A percentile compares a stretch with the other conserved stretches of the same genome.
Conservation (phyloP, 2,113 vertebrate genomes). For the Xenus cinereus region DNA sequence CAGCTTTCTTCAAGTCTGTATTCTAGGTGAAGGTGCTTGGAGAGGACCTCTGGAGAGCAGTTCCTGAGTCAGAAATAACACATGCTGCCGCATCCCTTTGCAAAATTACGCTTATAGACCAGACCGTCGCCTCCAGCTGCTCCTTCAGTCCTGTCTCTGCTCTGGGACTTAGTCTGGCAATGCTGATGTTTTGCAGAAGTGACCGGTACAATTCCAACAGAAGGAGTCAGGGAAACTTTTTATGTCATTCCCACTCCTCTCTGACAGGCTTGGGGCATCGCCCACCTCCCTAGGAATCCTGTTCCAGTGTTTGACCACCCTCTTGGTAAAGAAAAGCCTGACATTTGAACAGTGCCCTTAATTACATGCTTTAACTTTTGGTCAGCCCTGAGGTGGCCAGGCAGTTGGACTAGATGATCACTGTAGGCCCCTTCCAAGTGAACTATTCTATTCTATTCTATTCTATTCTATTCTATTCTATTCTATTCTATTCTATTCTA, state of each 20-base stretch:
- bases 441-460: background rate
- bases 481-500: background rate
- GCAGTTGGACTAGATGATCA: accelerated
- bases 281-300: too few species aligned
- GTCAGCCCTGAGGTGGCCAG: background rate
- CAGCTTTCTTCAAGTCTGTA: background rate
- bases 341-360: background rate
- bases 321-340: too few species aligned
- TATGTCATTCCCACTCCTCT: background rate
- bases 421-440: background rate
- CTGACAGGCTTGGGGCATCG: too few species aligned
- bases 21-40: background rate
- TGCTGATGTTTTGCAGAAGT: background rate
- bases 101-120: background rate
- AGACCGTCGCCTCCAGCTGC: background rate
- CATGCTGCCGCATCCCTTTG: background rate
- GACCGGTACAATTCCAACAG: background rate
- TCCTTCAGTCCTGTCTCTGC: accelerated
- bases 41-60: background rate
- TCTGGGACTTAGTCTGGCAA: background rate
- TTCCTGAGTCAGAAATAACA: background rate
- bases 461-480: background rate
- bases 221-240: background rate
- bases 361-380: background rate
- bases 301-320: too few species aligned